phyloP scores from a whole-genome alignment of 2,888 invertebrate genomes.

The Orthosia cruda region DNA sequence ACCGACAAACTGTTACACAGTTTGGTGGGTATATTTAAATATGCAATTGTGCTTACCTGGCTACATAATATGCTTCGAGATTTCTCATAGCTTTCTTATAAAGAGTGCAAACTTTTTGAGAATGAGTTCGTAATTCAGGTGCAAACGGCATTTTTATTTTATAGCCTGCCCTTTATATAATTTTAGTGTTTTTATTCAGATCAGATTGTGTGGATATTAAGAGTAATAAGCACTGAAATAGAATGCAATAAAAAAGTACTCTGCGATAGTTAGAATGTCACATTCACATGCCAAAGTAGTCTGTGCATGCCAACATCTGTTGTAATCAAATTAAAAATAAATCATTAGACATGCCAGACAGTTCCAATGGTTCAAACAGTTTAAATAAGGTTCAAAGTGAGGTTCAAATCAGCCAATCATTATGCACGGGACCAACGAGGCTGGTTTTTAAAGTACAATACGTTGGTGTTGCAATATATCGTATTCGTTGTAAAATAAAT shows the following conservation, averaged over 20 bases:
- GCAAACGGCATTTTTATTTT: conserved; percentile 76
- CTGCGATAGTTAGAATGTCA: too few species aligned
- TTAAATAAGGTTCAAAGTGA: neutral
- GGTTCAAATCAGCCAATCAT: too few species aligned
- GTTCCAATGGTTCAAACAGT: neutral
- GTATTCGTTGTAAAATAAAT: neutral
- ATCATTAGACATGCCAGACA: conserved; percentile 8
- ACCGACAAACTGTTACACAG: too few species aligned
- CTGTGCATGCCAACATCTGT: neutral
- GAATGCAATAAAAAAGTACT: too few species aligned
- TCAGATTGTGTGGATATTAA: neutral
- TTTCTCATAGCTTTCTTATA: conserved; percentile 94
- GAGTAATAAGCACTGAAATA: neutral
- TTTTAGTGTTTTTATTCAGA: neutral
- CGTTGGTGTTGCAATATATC: neutral
- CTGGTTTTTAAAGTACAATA: neutral
- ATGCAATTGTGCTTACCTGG: conserved; percentile 85
- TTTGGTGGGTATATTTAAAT: too few species aligned
- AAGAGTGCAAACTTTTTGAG: conserved; percentile 94
- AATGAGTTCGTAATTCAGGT: conserved; percentile 90
- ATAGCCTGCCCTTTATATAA: neutral
- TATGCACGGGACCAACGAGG: too few species aligned
- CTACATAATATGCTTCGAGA: conserved; percentile 92
- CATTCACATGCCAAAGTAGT: too few species aligned
- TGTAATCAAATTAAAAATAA: neutral